These are phyloP conservation scores for Sarotherodon lohbergeri DNA, from an alignment of 2,113 vertebrate species.

Conservation along the genomic window DNA sequence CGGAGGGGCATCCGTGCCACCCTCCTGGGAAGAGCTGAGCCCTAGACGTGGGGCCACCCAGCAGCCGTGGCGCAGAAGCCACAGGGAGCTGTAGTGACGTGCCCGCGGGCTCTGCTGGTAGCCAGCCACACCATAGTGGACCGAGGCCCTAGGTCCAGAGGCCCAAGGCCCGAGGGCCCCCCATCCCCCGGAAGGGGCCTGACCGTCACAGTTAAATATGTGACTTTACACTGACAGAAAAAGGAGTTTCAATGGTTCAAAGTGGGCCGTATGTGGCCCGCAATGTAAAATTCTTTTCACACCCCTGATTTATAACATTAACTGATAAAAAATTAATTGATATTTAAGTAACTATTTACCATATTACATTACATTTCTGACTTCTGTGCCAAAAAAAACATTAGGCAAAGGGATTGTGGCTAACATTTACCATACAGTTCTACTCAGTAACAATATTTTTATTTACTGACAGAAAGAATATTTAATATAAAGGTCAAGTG, in stretches of 20 bases:
- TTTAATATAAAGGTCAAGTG: not conserved
- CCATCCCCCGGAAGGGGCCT: too few species aligned
- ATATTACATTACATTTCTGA: not conserved
- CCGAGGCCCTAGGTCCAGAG: too few species aligned
- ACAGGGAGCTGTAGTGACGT: too few species aligned
- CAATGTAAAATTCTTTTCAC: not conserved
- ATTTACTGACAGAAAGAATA: not conserved
- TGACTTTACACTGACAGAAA: not conserved
- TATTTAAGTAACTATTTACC: not conserved
- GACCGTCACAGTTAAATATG: not conserved
- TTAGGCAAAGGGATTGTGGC: not conserved
- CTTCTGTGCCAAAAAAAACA: not conserved
- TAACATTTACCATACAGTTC: not conserved
- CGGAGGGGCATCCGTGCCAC: too few species aligned
- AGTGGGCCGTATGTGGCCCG: rapidly evolving
- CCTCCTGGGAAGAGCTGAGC: too few species aligned
- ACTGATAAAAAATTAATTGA: not conserved
- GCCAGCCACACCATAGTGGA: too few species aligned
- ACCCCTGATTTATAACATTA: not conserved
- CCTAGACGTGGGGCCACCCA: too few species aligned
- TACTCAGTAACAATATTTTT: not conserved
- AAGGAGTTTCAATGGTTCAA: not conserved
- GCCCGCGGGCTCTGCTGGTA: too few species aligned
- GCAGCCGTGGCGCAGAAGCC: too few species aligned
- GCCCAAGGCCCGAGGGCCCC: too few species aligned